Percentiles rank a stretch among this genome's conserved stretches.
phyloP scores from a whole-genome alignment of 2,113 vertebrate species.

The Nothoprocta perdicaria region DNA sequence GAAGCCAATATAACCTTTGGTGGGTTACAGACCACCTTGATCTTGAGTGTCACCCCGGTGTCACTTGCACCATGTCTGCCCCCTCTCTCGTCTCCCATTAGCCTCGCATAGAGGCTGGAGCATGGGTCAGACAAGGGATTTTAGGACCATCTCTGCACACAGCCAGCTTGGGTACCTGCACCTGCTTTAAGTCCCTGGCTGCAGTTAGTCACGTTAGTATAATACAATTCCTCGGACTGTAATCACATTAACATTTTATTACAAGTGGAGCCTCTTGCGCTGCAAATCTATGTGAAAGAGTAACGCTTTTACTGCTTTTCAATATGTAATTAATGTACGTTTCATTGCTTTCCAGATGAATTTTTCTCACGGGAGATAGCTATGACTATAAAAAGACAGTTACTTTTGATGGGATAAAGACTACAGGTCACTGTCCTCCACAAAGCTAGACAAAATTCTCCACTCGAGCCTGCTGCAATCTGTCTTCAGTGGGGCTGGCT shows the following conservation, averaged over 20 bases:
- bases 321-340: not conserved
- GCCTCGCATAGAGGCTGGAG: not conserved
- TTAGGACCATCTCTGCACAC: not conserved
- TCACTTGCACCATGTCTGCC: fast-evolving
- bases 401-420: not conserved
- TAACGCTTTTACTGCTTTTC: not conserved
- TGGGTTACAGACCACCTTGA: not conserved
- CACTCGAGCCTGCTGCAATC: fast-evolving
- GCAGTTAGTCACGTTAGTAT: fast-evolving
- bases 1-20: not conserved
- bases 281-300: not conserved
- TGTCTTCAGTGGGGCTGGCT: not conserved
- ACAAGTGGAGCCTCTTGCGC: not conserved
- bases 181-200: not conserved
- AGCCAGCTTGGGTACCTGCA: not conserved
- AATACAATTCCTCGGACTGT: not conserved
- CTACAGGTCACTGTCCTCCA: not conserved
- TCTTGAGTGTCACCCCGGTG: not conserved
- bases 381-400: not conserved
- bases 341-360: constrained; percentile 35
- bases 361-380: not conserved
- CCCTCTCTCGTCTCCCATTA: not conserved
- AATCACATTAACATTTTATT: not conserved
- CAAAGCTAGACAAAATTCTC: not conserved
- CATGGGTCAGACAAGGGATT: not conserved